Evolutionary conservation across 2,888 invertebrate genomes (phyloP).

Genomic region (Stegana nigrithorax): DNA sequence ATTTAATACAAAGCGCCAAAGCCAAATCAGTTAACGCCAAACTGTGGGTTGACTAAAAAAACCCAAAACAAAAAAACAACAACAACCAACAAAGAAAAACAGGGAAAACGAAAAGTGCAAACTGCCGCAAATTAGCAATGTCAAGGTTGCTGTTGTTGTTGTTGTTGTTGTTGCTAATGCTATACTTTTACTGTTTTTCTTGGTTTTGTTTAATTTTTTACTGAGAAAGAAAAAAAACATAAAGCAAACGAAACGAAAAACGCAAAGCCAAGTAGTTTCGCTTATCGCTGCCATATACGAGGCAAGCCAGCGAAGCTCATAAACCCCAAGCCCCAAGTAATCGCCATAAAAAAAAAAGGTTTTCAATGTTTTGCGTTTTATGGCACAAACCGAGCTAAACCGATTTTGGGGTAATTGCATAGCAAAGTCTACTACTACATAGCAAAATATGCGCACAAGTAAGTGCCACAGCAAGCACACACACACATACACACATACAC

Average conservation of each 20-base stretch:
- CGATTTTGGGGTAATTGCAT: slow-evolving; percentile 4
- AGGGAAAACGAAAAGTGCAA: background rate
- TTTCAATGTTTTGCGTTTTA: too few species aligned
- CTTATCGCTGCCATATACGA: too few species aligned
- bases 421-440: background rate
- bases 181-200: slow-evolving; percentile 3
- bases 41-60: background rate
- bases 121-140: slow-evolving; percentile 26
- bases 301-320: too few species aligned
- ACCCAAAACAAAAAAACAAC: background rate
- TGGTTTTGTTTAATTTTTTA: too few species aligned
- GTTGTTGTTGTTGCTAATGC: background rate
- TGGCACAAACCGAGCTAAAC: too few species aligned
- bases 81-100: background rate
- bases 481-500: background rate
- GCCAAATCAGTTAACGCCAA: slow-evolving; percentile 1
- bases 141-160: slow-evolving; percentile 18
- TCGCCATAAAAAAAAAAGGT: too few species aligned
- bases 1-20: slow-evolving; percentile 14
- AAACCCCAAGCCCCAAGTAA: too few species aligned
- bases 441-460: background rate
- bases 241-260: background rate
- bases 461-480: background rate
- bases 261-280: background rate
- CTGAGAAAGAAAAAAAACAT: too few species aligned